Evolutionary conservation across 2,797 vertebrate genomes (phyloP), one percentile per base, ranked within the genome.

Genomic region (Premnoplex brunnescens): DNA sequence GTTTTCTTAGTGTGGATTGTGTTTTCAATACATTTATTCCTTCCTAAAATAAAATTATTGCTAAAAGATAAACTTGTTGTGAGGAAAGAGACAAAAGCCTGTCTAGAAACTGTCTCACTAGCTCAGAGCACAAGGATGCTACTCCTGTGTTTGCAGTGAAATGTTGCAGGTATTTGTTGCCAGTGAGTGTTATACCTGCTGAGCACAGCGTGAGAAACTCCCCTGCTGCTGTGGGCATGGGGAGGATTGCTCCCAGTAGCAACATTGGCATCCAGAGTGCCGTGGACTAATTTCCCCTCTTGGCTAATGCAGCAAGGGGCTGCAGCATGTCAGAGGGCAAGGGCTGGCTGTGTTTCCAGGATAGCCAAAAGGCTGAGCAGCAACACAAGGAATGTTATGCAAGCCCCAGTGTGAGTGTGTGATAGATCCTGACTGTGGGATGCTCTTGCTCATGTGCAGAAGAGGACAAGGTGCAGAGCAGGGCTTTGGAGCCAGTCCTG

Each of bases 1-100:
- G 30, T 60, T 67, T 91, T 77, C 64, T 69, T 89, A 43, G 30
- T 27, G 24, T 10, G 11, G 21, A 21, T 14, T 76, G 58, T 39
- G 18, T 54, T 88, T 91, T 64, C 22, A 6, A 49, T 77, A 60
- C 7, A 66, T 6, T 4, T 21, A 72, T 22, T 8, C 1, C 19
- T 89, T 58, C 23, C 34, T 86, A 80, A 83, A 83, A 69, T 76
- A 48, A 48, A 89, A 60, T 26, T 54, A 43, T 44, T 87, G 26
- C 52, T 66, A 41, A 84, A 79, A 82, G 30, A 62, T 36, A 73
- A 81, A 76, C 20, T 46, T 68, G 27, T 46, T 62, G 12, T 59
- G 58, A 84, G 51, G 12, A 32, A 56, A 64, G 46, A 89, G 43
- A 62, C 20, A 66, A 72, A 91, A 85, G 10, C 52, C 60, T 76